These are phyloP conservation scores for Antennarius maculatus DNA, from an alignment of 2,797 vertebrate species.

Conservation along the genomic window DNA sequence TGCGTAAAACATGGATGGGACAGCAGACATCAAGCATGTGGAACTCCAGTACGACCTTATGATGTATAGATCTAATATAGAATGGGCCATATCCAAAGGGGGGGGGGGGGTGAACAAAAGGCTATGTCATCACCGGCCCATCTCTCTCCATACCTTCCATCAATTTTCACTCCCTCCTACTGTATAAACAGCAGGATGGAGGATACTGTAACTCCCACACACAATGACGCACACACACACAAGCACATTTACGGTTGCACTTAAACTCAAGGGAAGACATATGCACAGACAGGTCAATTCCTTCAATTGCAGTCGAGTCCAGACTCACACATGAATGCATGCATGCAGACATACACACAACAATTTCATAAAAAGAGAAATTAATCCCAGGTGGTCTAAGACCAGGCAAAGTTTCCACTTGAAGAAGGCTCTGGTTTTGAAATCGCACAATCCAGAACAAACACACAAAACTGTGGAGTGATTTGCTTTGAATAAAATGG, in stretches of 20 bases:
- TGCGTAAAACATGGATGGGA: slow-evolving; percentile 63
- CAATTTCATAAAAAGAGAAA: slow-evolving; percentile 66
- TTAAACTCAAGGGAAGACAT: slow-evolving; percentile 21
- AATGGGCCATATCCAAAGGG: slow-evolving; percentile 61
- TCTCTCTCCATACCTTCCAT: slow-evolving; percentile 71
- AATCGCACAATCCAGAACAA: slow-evolving; percentile 49
- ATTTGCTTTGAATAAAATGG: slow-evolving; percentile 32
- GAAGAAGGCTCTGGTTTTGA: slow-evolving; percentile 67
- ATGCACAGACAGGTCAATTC: slow-evolving; percentile 19
- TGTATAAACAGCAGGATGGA: slow-evolving; percentile 62
- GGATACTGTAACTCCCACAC: slow-evolving; percentile 63
- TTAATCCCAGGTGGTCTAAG: slow-evolving; percentile 63
- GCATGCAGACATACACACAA: slow-evolving; percentile 42
- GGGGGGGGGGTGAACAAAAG: slow-evolving; percentile 65
- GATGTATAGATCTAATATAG: slow-evolving; percentile 76
- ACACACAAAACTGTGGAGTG: slow-evolving; percentile 16
- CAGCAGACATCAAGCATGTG: slow-evolving; percentile 59
- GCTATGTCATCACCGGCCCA: slow-evolving; percentile 74
- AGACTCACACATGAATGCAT: slow-evolving; percentile 45
- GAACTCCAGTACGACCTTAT: slow-evolving; percentile 48
- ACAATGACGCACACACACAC: slow-evolving; percentile 46
- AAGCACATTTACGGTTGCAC: slow-evolving; percentile 33
- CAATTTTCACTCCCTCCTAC: slow-evolving; percentile 67
- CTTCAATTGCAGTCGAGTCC: slow-evolving; percentile 44
- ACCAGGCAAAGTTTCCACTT: slow-evolving; percentile 61